Base-by-base conservation (phyloP, 2,113 vertebrate genomes). In the Hypomesus transpacificus region DNA sequence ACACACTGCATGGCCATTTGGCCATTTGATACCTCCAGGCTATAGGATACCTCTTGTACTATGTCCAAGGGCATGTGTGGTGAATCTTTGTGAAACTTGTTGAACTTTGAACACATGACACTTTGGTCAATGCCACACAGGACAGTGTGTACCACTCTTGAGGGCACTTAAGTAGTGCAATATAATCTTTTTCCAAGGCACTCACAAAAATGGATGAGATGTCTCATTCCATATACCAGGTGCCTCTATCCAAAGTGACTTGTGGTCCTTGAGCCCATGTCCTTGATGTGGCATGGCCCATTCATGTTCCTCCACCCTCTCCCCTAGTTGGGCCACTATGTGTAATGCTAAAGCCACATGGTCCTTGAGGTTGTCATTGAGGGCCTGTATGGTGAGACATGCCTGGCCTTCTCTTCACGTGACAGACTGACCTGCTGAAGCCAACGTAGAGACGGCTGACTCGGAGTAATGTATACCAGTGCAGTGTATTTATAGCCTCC, bases 401-500 rank as follows among this genome's bases (percentile, higher is more conserved):
- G 20, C 8, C 34, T 68, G 28, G 18, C 13, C 16, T 17, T 20
- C 22, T 39, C 69, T 14, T 58, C 26, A 1, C 70, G 79, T 58
- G 22, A 66, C 61, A 53, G 22, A 61, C 61, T 68, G 65, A 74
- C 68, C 18, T 39, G 26, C 26, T 22, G 13, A 52, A 78, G 57
- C 66, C 26, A 72, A 53, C 24, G n/a, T 68, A 62, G 54, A 79
- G 69, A 58, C 1, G 76, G 63, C 63, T 65, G 61, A 51, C 74
- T n/a, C 7, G 50, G 50, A 76, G 82, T 82, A 85, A 85, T 67
- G 7, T 70, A 85, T 34, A 84, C 80, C 71, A 66, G 28, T 14
- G 26, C 22, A n/a, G 51, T 6, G 54, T 88, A 89, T 88, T 87
- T 86, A 81, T 85, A 87, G 81, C 58, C 1, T 0, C 14, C 16